These are phyloP conservation scores for Platycnemis pennipes DNA, from an alignment of 2,888 invertebrate genomes.

Conservation along the genomic window DNA sequence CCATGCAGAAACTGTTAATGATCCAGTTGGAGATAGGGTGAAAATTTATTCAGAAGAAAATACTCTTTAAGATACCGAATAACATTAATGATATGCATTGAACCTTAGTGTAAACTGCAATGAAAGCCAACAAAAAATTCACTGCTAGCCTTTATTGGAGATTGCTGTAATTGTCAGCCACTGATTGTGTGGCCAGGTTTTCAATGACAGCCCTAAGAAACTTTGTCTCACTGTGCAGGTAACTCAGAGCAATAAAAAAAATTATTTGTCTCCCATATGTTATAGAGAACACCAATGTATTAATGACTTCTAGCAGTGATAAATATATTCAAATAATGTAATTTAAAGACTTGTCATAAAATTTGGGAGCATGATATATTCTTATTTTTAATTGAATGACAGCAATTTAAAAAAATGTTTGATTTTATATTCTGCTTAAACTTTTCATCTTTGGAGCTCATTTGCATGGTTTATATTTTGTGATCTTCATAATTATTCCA, in stretches of 20 bases:
- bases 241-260: conserved; percentile 15
- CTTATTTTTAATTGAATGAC: not conserved
- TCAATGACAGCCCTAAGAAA: not conserved
- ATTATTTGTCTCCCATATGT: conserved; percentile 11
- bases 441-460: not conserved
- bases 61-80: not conserved
- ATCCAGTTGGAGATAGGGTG: not conserved
- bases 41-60: not conserved
- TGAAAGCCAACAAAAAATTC: not conserved
- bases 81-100: not conserved
- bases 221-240: not conserved
- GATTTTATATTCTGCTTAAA: not conserved
- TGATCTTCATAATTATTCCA: not conserved
- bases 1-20: too few relatives aligned
- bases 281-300: not conserved
- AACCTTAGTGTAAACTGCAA: not conserved
- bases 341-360: not conserved
- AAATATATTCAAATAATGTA: not conserved
- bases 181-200: not conserved
- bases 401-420: not conserved
- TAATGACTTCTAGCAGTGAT: not conserved
- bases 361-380: not conserved
- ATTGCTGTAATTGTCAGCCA: not conserved
- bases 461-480: not conserved
- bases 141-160: not conserved